Percentiles rank a stretch among this genome's conserved stretches.
Evolutionary conservation across 1,140 invertebrate genomes (phyloP).

Genomic region (Lasioglossum albipes): DNA sequence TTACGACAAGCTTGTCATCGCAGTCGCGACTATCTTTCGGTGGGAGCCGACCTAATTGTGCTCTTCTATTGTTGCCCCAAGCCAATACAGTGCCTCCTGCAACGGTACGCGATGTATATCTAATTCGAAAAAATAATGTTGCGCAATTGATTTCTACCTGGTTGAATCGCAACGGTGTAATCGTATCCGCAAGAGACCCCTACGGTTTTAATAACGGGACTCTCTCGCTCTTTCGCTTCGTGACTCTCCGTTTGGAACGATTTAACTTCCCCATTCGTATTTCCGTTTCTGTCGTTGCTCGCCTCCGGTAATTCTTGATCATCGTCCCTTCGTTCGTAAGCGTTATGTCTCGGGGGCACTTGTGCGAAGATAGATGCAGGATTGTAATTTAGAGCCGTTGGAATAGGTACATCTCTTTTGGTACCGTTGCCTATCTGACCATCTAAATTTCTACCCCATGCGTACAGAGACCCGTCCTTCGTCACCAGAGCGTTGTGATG

Average conservation of each 20-base stretch:
- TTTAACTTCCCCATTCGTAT: conserved; percentile 35
- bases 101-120: conserved; percentile 17
- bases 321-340: conserved; percentile 44
- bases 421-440: conserved; percentile 86
- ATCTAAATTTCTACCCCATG: conserved; percentile 87
- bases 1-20: conserved; percentile 71
- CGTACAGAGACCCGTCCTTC: conserved; percentile 83
- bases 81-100: conserved; percentile 75
- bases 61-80: conserved; percentile 76
- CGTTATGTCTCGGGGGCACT: conserved; percentile 65
- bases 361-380: conserved; percentile 65
- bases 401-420: conserved; percentile 78
- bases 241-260: conserved; percentile 22
- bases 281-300: conserved; percentile 40
- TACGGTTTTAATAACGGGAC: conserved; percentile 72
- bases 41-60: conserved; percentile 73
- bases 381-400: conserved; percentile 69
- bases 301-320: conserved; percentile 41
- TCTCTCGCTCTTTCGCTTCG: conserved; percentile 68
- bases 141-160: conserved; percentile 70
- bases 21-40: conserved; percentile 64
- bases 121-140: neutral
- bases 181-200: conserved; percentile 85
- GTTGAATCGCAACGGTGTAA: conserved; percentile 87
- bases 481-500: conserved; percentile 86